phyloP scores from a whole-genome alignment of 2,888 invertebrate genomes.

The Nycteola revayana region DNA sequence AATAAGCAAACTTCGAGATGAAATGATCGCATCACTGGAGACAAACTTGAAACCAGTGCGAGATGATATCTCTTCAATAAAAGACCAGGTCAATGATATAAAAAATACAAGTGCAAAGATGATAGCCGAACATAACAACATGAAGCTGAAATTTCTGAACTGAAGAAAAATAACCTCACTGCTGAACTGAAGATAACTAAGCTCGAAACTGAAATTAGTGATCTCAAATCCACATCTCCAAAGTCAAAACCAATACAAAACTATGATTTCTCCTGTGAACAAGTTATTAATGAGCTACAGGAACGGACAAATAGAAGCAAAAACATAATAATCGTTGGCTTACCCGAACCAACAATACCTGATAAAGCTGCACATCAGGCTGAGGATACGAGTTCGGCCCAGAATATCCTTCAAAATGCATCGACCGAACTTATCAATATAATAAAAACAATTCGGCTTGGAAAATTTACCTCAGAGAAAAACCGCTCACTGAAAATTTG shows the following conservation, averaged over 20 bases:
- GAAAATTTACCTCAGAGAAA: too few relatives aligned
- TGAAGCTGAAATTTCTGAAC: not conserved
- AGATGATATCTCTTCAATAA: too few relatives aligned
- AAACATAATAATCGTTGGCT: not conserved
- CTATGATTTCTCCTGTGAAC: not conserved
- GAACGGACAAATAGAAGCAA: conserved; percentile 1
- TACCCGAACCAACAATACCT: not conserved
- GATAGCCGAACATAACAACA: too few relatives aligned
- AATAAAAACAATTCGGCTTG: not conserved
- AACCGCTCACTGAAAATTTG: too few relatives aligned
- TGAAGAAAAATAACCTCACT: not conserved
- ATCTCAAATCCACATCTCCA: not conserved
- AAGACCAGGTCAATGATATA: too few relatives aligned
- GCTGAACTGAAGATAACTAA: not conserved
- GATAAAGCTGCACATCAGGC: not conserved
- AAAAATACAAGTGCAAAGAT: too few relatives aligned
- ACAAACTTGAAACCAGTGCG: too few relatives aligned
- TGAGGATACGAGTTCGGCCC: not conserved
- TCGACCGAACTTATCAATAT: not conserved
- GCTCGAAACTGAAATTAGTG: not conserved
- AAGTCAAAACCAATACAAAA: not conserved
- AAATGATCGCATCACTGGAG: too few relatives aligned
- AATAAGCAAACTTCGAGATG: too few relatives aligned
- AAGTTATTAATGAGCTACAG: not conserved
- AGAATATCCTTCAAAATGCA: not conserved